phyloP scores from a whole-genome alignment of 2,888 invertebrate genomes.

The Zelleria hepariella region DNA sequence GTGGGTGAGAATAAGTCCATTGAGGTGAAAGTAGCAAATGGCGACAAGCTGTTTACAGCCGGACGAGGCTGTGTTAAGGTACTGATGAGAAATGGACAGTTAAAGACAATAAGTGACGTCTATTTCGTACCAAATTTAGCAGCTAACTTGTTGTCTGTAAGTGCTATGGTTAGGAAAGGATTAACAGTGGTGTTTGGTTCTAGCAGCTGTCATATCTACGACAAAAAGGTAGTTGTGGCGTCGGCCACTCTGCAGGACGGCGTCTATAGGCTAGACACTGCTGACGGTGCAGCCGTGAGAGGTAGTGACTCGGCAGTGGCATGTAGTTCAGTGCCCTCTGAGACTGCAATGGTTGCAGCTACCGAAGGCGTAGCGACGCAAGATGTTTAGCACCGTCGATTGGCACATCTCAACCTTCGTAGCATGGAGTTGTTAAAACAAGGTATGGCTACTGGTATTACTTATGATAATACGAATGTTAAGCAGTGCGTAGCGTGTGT shows the following conservation, averaged over 20 bases:
- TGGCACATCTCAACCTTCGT: slow-evolving; percentile 11
- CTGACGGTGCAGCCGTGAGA: not conserved
- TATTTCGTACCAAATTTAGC: slow-evolving; percentile 11
- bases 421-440: slow-evolving; percentile 13
- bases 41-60: not conserved
- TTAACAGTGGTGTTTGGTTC: slow-evolving; percentile 6
- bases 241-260: slow-evolving; percentile 10
- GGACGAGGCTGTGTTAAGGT: not conserved
- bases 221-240: slow-evolving; percentile 6
- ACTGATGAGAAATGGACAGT: not conserved
- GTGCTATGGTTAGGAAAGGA: slow-evolving; percentile 11
- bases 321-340: not conserved
- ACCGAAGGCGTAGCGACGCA: not conserved
- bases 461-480: slow-evolving; percentile 8
- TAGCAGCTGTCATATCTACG: slow-evolving; percentile 11
- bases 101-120: slow-evolving; percentile 1
- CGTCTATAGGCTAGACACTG: slow-evolving; percentile 11
- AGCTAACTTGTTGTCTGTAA: slow-evolving; percentile 7
- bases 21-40: not conserved
- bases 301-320: not conserved
- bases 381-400: slow-evolving; percentile 13
- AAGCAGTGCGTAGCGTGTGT: slow-evolving; percentile 12
- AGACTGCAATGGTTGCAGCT: not conserved
- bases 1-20: not conserved
- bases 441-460: slow-evolving; percentile 13